These are phyloP conservation scores for Megaleporinus macrocephalus DNA, from an alignment of 2,113 vertebrate species.

Conservation along the genomic window DNA sequence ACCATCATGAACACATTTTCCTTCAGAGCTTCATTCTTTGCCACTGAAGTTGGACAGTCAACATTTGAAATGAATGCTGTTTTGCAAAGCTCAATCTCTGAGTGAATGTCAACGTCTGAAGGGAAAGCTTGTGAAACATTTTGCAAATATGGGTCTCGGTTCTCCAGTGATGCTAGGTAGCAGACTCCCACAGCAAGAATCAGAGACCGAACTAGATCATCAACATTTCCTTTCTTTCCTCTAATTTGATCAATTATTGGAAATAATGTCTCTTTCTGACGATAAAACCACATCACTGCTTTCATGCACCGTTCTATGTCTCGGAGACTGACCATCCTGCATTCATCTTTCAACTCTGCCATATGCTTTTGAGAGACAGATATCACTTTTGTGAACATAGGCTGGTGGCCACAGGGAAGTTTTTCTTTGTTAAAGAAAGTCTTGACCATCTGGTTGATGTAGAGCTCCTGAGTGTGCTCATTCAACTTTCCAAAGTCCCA, in stretches of 20 bases:
- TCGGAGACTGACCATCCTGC: conserved; percentile 83
- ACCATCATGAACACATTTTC: conserved; percentile 90
- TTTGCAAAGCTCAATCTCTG: conserved; percentile 71
- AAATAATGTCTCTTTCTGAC: conserved; percentile 64
- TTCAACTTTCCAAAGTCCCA: conserved; percentile 87
- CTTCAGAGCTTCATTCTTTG: conserved; percentile 81
- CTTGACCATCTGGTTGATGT: conserved; percentile 82
- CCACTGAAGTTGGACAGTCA: conserved; percentile 72
- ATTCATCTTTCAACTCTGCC: conserved; percentile 72
- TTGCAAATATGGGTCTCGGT: conserved; percentile 65
- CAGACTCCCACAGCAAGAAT: conserved; percentile 80
- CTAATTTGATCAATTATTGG: conserved; percentile 46
- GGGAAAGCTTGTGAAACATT: conserved; percentile 70
- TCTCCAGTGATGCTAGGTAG: conserved; percentile 80
- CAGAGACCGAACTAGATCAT: conserved; percentile 71
- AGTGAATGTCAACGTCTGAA: conserved; percentile 60
- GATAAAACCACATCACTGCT: conserved; percentile 80
- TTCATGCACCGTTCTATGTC: conserved; percentile 83
- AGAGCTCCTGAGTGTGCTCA: conserved; percentile 64
- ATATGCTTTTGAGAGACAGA: conserved; percentile 80
- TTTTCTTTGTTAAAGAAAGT: conserved; percentile 51
- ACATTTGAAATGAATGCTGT: conserved; percentile 76
- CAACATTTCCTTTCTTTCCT: conserved; percentile 27
- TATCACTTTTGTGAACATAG: conserved; percentile 67
- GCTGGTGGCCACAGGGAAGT: rapidly evolving